Evolutionary conservation across 2,797 vertebrate genomes (phyloP), one percentile per base, ranked within the genome.

Genomic region (Pangasius larnaudii): DNA sequence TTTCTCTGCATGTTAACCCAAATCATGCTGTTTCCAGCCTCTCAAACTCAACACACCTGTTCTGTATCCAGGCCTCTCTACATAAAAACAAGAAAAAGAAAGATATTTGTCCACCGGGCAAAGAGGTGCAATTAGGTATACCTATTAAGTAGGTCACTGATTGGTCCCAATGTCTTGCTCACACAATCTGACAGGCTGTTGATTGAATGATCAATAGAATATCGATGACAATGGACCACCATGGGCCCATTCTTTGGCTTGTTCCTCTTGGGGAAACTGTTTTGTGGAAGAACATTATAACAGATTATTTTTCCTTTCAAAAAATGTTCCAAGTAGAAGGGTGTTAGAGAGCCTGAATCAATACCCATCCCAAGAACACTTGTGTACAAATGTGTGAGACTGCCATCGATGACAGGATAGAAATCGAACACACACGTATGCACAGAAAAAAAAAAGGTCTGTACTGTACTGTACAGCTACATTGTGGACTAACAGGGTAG

Each of bases 21-120:
- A 86, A 82, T 89, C 90, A 89, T 85, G 42, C 74, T 16, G 87
- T 88, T 88, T 85, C 85, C 63, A 88, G 85, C 53, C 22, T 87
- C 58, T 69, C 49, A 49, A 58, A 56, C 30, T 46, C 53, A 85
- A 83, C 30, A 82, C 79, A 87, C 88, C 87, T 86, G 82, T 85
- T 89, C 59, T 84, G 69, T 71, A 80, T 86, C 42, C 67, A 72
- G 53, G 74, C 33, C 1, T 80, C 10, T 3, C 10, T 58, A 30
- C 75, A 56, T 19, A 36, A 80, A 59, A 58, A 80, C 1, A 24
- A 59, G 18, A 19, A 78, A 56, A 51, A 3, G 2, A 9, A 74
- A 81, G 65, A 46, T 53, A 67, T 69, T n/a, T 49, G 72, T 74
- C 24, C 10, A 5, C 39, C 6, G 1, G 24, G 10, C 74, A 77